Base-by-base conservation (phyloP, 2,888 invertebrate species). In the Metellina segmentata region DNA sequence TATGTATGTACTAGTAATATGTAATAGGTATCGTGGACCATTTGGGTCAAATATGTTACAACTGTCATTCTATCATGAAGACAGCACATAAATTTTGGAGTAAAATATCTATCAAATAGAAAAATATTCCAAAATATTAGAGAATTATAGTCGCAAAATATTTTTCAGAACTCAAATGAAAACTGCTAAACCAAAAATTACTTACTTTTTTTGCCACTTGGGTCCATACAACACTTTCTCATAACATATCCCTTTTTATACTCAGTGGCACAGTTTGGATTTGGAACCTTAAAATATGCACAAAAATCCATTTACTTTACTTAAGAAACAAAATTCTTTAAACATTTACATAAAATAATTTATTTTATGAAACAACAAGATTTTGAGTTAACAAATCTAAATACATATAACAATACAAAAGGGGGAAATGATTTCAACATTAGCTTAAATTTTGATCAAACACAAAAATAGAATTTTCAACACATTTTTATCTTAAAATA, bases 201-300 rank as follows among this genome's bases (percentile, higher is more conserved):
- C 96, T 96, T 95, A 99, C 99, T 99, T 96, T 98, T 97, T 95
- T 98, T 98, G 94, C 98, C 99, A 95, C 99, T 99, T 82, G 97
- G 96, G 95, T 99, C 99, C 94, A 97, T 97, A 95, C 99, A 99
- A 95, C 98, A 98, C 96, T 99, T 99, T 93, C 99, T 96, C 98
- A 99, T 98, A 94, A 99, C 98, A 96, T 99, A 99, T 87, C 99
- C 99, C 95, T 98, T 98, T 96, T 99, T 99, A 96, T 98, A 99
- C 95, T 99, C 99, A 88, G 98, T 97, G 92, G 98, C 98, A 94
- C 97, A 97, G 93, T 97, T 96, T 94, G 97, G 96, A 95, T 97
- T 97, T 90, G 98, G 98, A 94, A 97, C 96, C 93, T 93, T 70
- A 51, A 81, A 85, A 20, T 71, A 20, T 69, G n/a, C 7, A 19